Evolutionary conservation across 2,113 vertebrate species (phyloP), one percentile per base, ranked within the genome.

Genomic region (Sebastes fasciatus): DNA sequence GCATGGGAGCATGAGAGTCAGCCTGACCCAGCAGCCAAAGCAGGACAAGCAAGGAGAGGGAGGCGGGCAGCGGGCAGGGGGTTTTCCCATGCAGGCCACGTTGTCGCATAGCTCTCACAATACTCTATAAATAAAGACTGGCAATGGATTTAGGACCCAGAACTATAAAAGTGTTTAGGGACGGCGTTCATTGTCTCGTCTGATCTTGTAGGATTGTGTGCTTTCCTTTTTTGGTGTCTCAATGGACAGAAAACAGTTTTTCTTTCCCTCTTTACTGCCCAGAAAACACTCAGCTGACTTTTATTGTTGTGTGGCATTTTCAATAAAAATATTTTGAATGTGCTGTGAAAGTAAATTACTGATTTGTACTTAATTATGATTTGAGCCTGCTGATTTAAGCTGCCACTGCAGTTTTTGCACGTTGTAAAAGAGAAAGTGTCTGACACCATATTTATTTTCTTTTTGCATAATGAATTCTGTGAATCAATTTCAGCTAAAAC

Each of bases 1-100:
- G 93, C 94, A 94, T 94, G 93, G 93, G 94, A 94, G 94, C 90
- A 82, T 77, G 88, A 84, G 87, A 94, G 86, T 82, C 49, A 86
- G 89, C 64, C 74, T 94, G 89, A 93, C 92, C 93, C 91, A 72
- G 72, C 71, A 86, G 85, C 77, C 86, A 71, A 66, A 85, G 86
- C 84, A 72, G 76, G 82, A 89, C 90, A 68, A 67, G 65, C 75
- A 57, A 77, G 71, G 72, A 84, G 79, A 84, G 79, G 84, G 80
- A 86, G 88, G 87, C 23, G 14, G 49, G 72, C 67, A 79, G 84
- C 77, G 84, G 80, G 83, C 86, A 85, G 91, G 93, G 92, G 91
- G 87, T 43, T 94, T 94, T 94, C 94, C 94, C 92, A 71, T 71
- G 52, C 51, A 91, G 85, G 87, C 83, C 73, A 86, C 52, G 62